Percentiles rank a stretch among this genome's conserved stretches.
phyloP scores from a whole-genome alignment of 2,888 invertebrate species.

The Rambutsinella grinnellia region DNA sequence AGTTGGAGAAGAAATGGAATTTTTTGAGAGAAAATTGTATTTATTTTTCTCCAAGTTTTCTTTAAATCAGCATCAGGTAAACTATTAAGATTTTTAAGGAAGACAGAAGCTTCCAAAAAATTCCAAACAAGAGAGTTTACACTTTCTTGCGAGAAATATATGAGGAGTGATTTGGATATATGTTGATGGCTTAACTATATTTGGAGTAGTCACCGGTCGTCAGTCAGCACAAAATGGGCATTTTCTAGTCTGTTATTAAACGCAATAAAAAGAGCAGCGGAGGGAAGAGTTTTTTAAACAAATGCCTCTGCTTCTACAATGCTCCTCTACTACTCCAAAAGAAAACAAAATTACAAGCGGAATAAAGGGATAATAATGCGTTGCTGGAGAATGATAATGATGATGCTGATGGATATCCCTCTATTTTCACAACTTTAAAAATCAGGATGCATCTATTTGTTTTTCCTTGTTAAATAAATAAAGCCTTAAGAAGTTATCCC shows the following conservation, averaged over 20 bases:
- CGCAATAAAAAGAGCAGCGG: slow-evolving; percentile 37
- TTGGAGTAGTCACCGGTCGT: slow-evolving; percentile 1
- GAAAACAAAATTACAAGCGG: not conserved
- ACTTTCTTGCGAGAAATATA: slow-evolving; percentile 27
- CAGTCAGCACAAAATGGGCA: slow-evolving; percentile 33
- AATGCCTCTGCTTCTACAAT: no score
- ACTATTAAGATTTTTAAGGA: slow-evolving; percentile 15
- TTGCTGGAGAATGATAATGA: slow-evolving; percentile 5
- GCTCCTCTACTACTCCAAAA: no score
- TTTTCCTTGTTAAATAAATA: slow-evolving; percentile 54
- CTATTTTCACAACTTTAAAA: not conserved
- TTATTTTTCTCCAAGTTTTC: slow-evolving; percentile 35
- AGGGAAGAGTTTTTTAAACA: not conserved
- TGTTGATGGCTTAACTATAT: not conserved
- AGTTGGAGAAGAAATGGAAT: not conserved
- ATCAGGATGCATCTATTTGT: slow-evolving; percentile 40
- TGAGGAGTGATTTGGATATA: not conserved
- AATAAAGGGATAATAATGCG: not conserved
- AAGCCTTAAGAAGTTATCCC: slow-evolving; percentile 34
- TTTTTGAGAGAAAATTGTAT: slow-evolving; percentile 25
- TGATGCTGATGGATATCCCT: slow-evolving; percentile 1
- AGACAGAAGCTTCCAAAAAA: slow-evolving; percentile 47
- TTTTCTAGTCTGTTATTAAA: slow-evolving; percentile 48
- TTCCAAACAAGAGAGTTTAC: slow-evolving; percentile 48
- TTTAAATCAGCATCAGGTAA: slow-evolving; percentile 2